phyloP scores from a whole-genome alignment of 1,140 invertebrate species.

The Bombus fervidus region DNA sequence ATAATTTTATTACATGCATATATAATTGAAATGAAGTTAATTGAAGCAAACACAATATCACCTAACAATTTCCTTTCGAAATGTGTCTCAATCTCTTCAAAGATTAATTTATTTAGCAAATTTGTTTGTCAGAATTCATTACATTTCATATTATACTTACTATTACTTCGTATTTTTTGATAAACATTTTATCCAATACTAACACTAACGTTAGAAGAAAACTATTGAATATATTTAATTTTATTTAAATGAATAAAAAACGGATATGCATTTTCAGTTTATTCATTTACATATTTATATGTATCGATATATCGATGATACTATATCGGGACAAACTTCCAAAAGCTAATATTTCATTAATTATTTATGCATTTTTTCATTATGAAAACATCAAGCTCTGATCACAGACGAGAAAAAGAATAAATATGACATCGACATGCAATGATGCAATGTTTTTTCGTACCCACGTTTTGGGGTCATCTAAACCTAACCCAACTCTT shows the following conservation, averaged over 20 bases:
- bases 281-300: not conserved
- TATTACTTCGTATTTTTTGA: not conserved
- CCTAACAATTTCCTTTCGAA: not conserved
- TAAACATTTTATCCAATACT: not conserved
- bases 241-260: not conserved
- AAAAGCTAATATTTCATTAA: not conserved
- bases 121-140: not conserved
- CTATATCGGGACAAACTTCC: not conserved
- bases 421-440: too few species aligned
- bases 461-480: too few species aligned
- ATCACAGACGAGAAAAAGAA: too few species aligned
- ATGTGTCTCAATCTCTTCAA: not conserved
- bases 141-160: conserved; percentile 15
- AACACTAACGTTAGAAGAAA: not conserved
- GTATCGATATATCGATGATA: not conserved
- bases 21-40: not conserved
- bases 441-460: too few species aligned
- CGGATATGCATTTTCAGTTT: not conserved
- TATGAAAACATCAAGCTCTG: not conserved
- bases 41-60: not conserved
- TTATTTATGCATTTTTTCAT: not conserved
- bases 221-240: not conserved
- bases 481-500: too few species aligned
- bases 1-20: not conserved
- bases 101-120: not conserved